Base-by-base conservation (phyloP, 1,140 invertebrate genomes). In the Drosophila lowei region DNA sequence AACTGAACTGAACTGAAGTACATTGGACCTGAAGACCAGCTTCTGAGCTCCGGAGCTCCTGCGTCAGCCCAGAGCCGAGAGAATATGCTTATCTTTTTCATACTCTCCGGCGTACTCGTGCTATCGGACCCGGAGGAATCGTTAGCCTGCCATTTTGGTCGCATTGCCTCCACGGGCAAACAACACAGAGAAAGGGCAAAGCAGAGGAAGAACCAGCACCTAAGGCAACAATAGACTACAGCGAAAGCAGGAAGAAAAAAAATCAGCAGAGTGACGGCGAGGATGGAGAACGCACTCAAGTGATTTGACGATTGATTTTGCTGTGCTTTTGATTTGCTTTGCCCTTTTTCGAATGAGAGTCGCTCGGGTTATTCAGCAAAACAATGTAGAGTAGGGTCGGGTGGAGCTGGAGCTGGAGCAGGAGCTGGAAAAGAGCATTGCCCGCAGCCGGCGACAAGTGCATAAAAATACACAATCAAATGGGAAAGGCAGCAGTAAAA, bases 291-390 rank as follows among this genome's bases (percentile, higher is more conserved):
- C 79, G 83, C 84, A 88, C 84, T 89, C 66, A 65, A 88, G 79
- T 84, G 83, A 89, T 89, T 88, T 79, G 84, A 60, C 78, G 79
- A 88, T 86, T 86, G 83, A 86, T 88, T 88, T 88, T 88, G 83
- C 66, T 63, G 52, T 66, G 71, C 62, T 77, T 64, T 64, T 70
- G 75, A 81, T 64, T 65, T 70, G 75, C 81, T 83, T 86, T 72
- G 75, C 83, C 71, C 68, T 48, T 58, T 30, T 34, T 63, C 48
- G 42, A 41, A 38, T 25, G 7, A 15, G 21, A 15, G 41, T 41
- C 2, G 18, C 50, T 7, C 5, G 23, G 65, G 50, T 41, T 56
- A 34, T 68, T 49, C 66, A 57, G 16, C 50, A 63, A 46, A 57
- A 59, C 54, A 60, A 71, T 49, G 15, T 42, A 44, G 52, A 72